These are phyloP conservation scores for Rynchops niger DNA, from an alignment of 2,113 vertebrate genomes.

Conservation along the genomic window DNA sequence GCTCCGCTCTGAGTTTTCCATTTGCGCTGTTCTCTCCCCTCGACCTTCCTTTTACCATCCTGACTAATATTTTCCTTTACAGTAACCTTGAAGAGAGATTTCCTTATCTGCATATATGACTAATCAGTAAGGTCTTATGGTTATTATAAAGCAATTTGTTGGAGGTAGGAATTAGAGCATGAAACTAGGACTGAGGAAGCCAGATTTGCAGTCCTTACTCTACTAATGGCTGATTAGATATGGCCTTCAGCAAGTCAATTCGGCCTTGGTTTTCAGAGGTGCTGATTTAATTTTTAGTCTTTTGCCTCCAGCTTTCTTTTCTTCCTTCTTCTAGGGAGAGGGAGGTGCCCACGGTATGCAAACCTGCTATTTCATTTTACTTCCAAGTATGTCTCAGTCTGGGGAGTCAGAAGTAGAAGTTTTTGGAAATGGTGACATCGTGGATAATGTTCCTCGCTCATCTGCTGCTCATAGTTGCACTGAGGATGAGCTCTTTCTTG, in stretches of 20 bases:
- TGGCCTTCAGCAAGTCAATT: constrained; percentile 39
- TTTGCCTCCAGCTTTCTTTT: not conserved
- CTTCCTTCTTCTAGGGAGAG: not conserved
- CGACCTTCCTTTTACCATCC: not conserved
- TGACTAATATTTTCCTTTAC: not conserved
- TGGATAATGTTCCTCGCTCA: not conserved
- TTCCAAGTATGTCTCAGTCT: not conserved
- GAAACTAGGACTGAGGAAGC: not conserved
- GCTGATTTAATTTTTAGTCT: not conserved
- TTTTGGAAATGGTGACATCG: not conserved
- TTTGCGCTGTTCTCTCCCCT: not conserved
- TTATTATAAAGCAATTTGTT: constrained; percentile 49
- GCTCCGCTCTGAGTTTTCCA: not conserved
- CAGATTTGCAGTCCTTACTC: constrained; percentile 22
- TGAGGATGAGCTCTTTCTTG: not conserved
- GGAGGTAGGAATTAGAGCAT: constrained; percentile 37
- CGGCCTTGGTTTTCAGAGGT: constrained; percentile 13
- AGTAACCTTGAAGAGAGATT: constrained; percentile 8
- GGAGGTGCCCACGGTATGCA: not conserved
- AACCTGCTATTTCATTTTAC: not conserved
- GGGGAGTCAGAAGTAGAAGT: not conserved
- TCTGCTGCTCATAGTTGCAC: not conserved
- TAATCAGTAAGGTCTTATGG: constrained; percentile 27
- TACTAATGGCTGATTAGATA: constrained; percentile 28
- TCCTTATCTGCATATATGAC: constrained; percentile 27